These are phyloP conservation scores for Myopa testacea DNA, from an alignment of 2,888 invertebrate species.

Conservation along the genomic window DNA sequence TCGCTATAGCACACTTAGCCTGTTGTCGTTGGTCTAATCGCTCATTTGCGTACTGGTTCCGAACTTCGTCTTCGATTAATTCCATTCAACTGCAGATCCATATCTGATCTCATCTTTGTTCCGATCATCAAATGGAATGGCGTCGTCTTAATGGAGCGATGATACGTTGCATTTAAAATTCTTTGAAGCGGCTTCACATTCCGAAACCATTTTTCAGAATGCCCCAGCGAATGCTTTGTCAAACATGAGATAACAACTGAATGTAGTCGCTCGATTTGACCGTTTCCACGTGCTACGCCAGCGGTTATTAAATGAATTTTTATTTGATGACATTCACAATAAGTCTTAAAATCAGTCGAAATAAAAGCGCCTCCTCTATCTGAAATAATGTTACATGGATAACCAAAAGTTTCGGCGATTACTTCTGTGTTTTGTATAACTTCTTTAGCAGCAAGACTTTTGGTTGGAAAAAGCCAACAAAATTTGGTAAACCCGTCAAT, in stretches of 20 bases:
- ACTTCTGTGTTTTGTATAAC: slow-evolving; percentile 37
- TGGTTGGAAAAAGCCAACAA: slow-evolving; percentile 30
- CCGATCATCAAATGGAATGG: slow-evolving; percentile 54
- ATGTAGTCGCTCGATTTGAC: slow-evolving; percentile 44
- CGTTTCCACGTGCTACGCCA: slow-evolving; percentile 39
- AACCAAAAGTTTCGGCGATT: slow-evolving; percentile 30
- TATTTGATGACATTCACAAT: slow-evolving; percentile 6
- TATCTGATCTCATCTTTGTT: slow-evolving; percentile 24
- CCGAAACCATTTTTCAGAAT: slow-evolving; percentile 55
- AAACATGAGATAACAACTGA: slow-evolving; percentile 40
- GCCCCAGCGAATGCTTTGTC: slow-evolving; percentile 40
- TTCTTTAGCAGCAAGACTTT: slow-evolving; percentile 4
- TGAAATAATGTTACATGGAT: slow-evolving; percentile 30
- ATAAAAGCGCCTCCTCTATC: slow-evolving; percentile 35
- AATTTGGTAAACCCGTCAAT: slow-evolving; percentile 40
- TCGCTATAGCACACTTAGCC: slow-evolving; percentile 38
- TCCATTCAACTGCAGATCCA: background rate
- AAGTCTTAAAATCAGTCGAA: slow-evolving; percentile 24
- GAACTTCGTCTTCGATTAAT: slow-evolving; percentile 30
- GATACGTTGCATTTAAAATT: slow-evolving; percentile 49
- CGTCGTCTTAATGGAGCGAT: slow-evolving; percentile 46
- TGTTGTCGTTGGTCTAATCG: slow-evolving; percentile 37
- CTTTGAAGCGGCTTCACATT: slow-evolving; percentile 47
- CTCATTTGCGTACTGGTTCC: slow-evolving; percentile 36
- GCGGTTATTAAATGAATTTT: background rate